Base-by-base conservation (phyloP, 2,797 vertebrate genomes). In the Anniella stebbinsi region DNA sequence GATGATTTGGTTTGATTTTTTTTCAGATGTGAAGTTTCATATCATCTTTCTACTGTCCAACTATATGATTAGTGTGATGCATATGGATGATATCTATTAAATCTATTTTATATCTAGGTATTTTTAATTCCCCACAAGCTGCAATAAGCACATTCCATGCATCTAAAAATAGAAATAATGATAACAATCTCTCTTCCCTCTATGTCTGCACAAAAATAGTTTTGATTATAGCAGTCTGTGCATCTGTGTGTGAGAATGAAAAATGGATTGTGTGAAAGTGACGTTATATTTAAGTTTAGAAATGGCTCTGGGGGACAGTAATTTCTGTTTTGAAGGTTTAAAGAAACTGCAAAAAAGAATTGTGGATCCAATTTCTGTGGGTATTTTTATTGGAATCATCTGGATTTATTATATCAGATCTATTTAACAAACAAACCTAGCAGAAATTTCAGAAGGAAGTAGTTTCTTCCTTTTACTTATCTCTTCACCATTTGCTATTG, bases 101-200 rank as follows among this genome's bases (percentile, higher is more conserved):
- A 94, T 41, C 36, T 54, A 92, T 89, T 75, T 91, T 91, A 48
- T 90, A 86, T 86, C 66, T 60, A 80, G 78, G 84, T 91, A 83
- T 88, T 86, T 88, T 28, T 77, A 72, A 90, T 91, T 87, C 33
- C 41, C 45, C 48, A 86, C 73, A 88, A 84, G 38, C 73, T 87
- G 73, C 23, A 87, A 78, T 78, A 84, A 78, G 72, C 36, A 87
- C 51, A 88, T 87, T 80, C 30, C 48, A 60, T 36, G 45, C 36
- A n/a, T 83, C 38, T 91, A 85, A 88, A 80, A 83, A 91, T 84
- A 87, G 67, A 72, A 73, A 67, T 80, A 87, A 87, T 85, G 75
- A 90, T 75, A 90, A 72, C 70, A 77, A 78, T 84, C 57, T 89
- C 41, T 28, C 45, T 84, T 87, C 87, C 36, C n/a, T 72, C 75